Conservation (phyloP, 2,797 vertebrate species). For the Sebastiscus tertius region DNA sequence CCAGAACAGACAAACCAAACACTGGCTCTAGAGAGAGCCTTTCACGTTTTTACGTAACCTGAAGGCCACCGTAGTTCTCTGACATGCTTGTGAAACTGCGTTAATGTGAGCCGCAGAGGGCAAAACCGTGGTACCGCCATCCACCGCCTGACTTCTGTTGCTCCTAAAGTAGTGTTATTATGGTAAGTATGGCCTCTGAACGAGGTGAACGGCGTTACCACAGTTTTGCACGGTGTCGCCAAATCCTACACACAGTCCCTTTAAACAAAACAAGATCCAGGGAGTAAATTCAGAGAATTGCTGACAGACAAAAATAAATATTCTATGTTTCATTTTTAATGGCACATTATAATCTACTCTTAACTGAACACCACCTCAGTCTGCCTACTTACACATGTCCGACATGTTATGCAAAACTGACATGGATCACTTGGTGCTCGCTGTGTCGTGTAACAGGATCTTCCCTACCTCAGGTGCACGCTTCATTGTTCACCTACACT, state of each 20-base stretch:
- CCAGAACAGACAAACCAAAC: too few species aligned
- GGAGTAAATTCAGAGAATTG: background rate
- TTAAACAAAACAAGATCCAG: background rate
- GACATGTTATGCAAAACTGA: background rate
- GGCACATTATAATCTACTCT: background rate
- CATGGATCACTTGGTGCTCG: background rate
- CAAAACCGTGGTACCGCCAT: too few species aligned
- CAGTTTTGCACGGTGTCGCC: too few species aligned
- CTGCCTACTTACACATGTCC: background rate
- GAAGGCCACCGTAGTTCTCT: too few species aligned
- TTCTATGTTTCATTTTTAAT: background rate
- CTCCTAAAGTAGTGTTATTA: too few species aligned
- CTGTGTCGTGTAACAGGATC: conserved; percentile 39
- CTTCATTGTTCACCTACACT: conserved; percentile 17
- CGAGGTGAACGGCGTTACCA: too few species aligned
- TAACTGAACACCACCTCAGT: background rate
- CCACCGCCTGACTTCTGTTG: accelerated
- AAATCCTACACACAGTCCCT: too few species aligned
- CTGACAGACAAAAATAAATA: background rate
- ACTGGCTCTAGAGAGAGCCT: too few species aligned
- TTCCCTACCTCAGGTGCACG: background rate
- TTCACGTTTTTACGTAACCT: too few species aligned
- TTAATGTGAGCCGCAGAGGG: too few species aligned
- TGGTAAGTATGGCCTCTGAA: too few species aligned
- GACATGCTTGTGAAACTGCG: too few species aligned